phyloP scores from a whole-genome alignment of 2,888 invertebrate genomes.

The Salpingus planirostris region DNA sequence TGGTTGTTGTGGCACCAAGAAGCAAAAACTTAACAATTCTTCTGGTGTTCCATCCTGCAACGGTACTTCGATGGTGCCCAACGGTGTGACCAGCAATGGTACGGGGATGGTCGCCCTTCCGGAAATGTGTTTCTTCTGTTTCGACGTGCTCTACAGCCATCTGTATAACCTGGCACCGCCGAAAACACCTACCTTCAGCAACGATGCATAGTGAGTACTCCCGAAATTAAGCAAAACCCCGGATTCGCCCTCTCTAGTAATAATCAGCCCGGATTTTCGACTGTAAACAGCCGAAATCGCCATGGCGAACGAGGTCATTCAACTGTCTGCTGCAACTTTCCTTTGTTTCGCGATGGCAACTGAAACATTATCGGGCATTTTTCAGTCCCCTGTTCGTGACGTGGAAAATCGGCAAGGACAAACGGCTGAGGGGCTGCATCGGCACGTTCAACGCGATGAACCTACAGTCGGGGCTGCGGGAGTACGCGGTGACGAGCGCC shows the following conservation, averaged over 20 bases:
- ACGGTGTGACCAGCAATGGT: slow-evolving; percentile 30
- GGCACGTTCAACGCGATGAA: slow-evolving; percentile 98
- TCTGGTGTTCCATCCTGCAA: slow-evolving; percentile 36
- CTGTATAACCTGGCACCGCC: slow-evolving; percentile 89
- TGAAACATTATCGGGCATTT: too few species aligned
- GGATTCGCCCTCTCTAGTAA: too few species aligned
- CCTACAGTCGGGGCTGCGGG: slow-evolving; percentile 86
- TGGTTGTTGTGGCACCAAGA: slow-evolving; percentile 86
- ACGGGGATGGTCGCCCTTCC: slow-evolving; percentile 67
- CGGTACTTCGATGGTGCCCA: slow-evolving; percentile 36
- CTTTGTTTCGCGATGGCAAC: too few species aligned
- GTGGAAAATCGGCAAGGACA: slow-evolving; percentile 96
- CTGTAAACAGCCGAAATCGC: too few species aligned
- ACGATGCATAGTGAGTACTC: slow-evolving; percentile 84
- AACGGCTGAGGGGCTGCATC: slow-evolving; percentile 93
- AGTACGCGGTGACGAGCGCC: slow-evolving; percentile 97
- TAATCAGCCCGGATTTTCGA: too few species aligned
- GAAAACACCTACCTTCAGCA: slow-evolving; percentile 83
- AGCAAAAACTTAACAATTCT: slow-evolving; percentile 75
- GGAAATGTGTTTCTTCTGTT: slow-evolving; percentile 99
- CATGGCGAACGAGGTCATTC: slow-evolving; percentile 29
- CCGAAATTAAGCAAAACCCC: too few species aligned
- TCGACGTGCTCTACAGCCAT: slow-evolving; percentile 94
- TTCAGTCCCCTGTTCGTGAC: slow-evolving; percentile 94
- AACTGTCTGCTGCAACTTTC: slow-evolving; percentile 24